Evolutionary conservation across 2,888 invertebrate genomes (phyloP).

Genomic region (Calameuta idolon): DNA sequence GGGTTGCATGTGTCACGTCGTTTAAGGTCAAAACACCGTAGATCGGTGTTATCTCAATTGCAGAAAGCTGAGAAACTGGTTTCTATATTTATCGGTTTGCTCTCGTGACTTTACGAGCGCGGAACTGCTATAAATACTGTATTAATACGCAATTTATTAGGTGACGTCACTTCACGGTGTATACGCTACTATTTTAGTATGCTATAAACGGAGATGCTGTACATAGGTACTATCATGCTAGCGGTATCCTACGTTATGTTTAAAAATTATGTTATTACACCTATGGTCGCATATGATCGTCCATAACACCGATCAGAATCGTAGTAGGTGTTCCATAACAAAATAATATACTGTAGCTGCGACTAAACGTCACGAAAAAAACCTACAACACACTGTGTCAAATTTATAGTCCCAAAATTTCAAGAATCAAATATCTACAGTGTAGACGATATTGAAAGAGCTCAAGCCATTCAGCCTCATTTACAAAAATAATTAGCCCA

Average conservation of each 20-base stretch:
- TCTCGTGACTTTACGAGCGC: conserved; percentile 43
- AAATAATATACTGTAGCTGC: neutral
- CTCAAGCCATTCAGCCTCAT: neutral
- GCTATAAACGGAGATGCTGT: conserved; percentile 21
- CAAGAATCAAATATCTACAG: no score
- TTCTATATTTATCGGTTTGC: conserved; percentile 49
- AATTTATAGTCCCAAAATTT: no score
- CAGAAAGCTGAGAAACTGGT: conserved; percentile 29
- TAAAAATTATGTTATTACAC: neutral
- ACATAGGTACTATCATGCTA: neutral
- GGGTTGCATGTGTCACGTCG: neutral
- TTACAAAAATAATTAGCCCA: neutral
- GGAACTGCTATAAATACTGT: conserved; percentile 49
- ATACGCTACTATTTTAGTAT: conserved; percentile 42
- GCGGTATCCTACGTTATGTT: neutral
- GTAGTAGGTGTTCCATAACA: neutral
- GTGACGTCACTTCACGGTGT: conserved; percentile 52
- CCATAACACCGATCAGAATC: neutral
- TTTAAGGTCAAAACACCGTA: neutral
- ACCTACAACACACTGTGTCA: neutral
- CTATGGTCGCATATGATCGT: neutral
- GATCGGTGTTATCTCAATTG: conserved; percentile 17
- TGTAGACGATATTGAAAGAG: neutral
- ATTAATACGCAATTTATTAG: conserved; percentile 54
- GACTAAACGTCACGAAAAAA: neutral